Percentiles rank a stretch among this genome's conserved stretches.
Evolutionary conservation across 35 echinoderm and acorn worm genomes (phyloP).

Genomic region (Holothuria glaberrima): DNA sequence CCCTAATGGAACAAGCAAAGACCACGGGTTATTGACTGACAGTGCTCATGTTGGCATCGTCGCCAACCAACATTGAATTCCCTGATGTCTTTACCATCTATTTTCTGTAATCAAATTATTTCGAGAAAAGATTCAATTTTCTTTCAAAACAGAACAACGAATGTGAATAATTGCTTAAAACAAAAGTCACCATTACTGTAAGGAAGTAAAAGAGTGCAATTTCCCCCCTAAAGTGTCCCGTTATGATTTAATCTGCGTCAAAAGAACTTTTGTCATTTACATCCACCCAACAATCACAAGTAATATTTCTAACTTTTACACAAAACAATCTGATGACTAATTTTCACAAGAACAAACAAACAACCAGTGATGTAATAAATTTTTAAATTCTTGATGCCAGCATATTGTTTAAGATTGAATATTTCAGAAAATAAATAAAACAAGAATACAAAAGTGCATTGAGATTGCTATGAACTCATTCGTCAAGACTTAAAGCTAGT

Average conservation of each 20-base stretch:
- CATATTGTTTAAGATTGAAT: no score
- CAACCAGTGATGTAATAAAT: no score
- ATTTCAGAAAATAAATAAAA: no score
- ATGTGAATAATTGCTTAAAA: not conserved
- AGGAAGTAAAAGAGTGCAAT: not conserved
- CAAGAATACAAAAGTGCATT: no score
- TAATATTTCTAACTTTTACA: no score
- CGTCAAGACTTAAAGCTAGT: no score
- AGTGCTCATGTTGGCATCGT: conserved; percentile 73
- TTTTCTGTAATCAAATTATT: conserved; percentile 41
- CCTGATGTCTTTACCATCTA: conserved; percentile 66
- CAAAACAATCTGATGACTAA: no score
- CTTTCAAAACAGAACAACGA: not conserved
- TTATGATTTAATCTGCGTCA: not conserved
- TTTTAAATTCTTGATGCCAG: no score
- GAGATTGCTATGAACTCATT: no score
- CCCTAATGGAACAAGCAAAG: conserved; percentile 76
- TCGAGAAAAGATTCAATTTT: not conserved
- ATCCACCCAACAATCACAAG: no score
- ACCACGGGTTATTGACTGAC: conserved; percentile 85
- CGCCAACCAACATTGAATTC: conserved; percentile 70
- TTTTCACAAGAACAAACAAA: no score
- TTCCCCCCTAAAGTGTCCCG: not conserved
- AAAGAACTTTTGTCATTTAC: no score
- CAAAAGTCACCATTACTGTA: not conserved